These are phyloP conservation scores for Micronycteris hirsuta DNA, from an alignment of 2,113 vertebrate species.

Conservation along the genomic window DNA sequence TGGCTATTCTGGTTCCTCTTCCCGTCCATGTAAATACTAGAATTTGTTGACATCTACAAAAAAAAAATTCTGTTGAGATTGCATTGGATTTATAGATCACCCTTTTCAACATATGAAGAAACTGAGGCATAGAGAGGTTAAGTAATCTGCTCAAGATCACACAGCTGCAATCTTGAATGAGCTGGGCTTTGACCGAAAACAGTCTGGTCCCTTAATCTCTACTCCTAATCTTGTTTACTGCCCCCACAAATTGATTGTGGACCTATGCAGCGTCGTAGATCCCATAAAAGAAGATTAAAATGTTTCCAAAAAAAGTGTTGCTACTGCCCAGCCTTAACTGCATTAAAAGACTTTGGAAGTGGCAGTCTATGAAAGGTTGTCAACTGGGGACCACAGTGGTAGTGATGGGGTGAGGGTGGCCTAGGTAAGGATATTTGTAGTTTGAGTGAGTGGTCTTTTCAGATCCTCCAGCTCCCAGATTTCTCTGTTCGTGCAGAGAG, in stretches of 20 bases:
- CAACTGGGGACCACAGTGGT: not conserved
- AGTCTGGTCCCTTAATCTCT: too few species aligned
- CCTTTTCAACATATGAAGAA: not conserved
- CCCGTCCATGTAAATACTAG: not conserved
- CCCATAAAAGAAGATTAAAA: not conserved
- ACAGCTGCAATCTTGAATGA: not conserved
- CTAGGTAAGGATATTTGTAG: not conserved
- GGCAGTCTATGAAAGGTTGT: not conserved
- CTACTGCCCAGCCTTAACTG: not conserved
- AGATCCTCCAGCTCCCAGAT: not conserved
- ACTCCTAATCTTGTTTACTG: not conserved
- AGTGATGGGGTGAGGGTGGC: fast-evolving
- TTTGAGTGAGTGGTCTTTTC: not conserved
- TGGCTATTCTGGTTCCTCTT: not conserved
- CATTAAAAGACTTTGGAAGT: not conserved
- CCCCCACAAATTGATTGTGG: not conserved
- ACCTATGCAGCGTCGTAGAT: not conserved
- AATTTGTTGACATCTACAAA: not conserved
- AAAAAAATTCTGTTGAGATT: not conserved
- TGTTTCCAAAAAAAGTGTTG: too few species aligned
- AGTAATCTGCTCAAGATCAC: not conserved
- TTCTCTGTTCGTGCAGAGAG: not conserved
- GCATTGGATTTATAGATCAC: not conserved
- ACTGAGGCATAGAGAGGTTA: not conserved
- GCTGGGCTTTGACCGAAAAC: not conserved